Base-by-base conservation (phyloP, 2,113 vertebrate species). In the Melospiza georgiana region DNA sequence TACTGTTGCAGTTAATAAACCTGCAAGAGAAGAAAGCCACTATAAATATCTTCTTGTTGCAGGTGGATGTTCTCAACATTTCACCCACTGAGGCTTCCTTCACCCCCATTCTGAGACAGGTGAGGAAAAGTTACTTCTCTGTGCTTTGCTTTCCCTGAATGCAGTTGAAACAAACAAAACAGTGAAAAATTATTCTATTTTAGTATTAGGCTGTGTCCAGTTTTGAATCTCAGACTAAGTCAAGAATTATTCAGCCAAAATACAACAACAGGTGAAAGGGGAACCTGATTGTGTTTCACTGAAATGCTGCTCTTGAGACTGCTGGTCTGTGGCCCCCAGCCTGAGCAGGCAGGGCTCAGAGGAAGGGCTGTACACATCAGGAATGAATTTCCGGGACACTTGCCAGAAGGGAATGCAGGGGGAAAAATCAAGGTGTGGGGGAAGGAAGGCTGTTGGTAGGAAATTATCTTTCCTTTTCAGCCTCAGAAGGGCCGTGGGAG, bases 1-100 rank as follows among this genome's bases (percentile, higher is more conserved):
- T 98, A 99, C 99, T 12, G 99, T 99, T 48, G 99, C 99, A 13
- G 99, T 99, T 98, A 99, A 98, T 90, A 99, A 98, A 97, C 99
- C 99, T 99, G 90, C 2, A 31, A 94, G 57, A 89, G 52, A 66
- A 72, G 43, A 37, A 41, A 44, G 37, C 3, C 19, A 49, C 49
- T 11, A 0, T 87, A 20, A 87, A 1, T 18, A 57, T 63, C 58
- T 55, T 37, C 5, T 18, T 31, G 39, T 15, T 65, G 46, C 41
- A 35, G 4, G 15, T 5, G 17, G 43, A 71, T 59, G 15, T 57
- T 81, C 63, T 79, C 9, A 58, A 33, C 7, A 4, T n/a, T 65
- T 52, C 44, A 80, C 25, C 28, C 68, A 69, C 44, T 1, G 1
- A 28, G 33, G 52, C 48, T 74, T 44, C 76, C 41, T 73, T 85